Evolutionary conservation across 2,113 vertebrate genomes (phyloP), one percentile per base, ranked within the genome.

Genomic region (Corythornis madagascariensis): DNA sequence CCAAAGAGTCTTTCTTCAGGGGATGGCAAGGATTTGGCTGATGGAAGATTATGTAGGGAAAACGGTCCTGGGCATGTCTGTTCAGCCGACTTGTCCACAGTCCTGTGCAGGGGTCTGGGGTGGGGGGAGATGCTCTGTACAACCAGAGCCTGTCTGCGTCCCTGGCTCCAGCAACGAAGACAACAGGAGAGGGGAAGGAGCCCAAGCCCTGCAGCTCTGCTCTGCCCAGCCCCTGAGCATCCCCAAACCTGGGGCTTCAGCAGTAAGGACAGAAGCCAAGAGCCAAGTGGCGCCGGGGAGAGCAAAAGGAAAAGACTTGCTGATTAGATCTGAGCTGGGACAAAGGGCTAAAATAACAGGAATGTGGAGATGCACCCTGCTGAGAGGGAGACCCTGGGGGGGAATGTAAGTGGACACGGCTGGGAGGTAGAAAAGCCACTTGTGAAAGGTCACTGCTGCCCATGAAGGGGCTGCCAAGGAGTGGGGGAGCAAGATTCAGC

Each of bases 371-470:
- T 6, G 74, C 0, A 6, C 16, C 86, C 90, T 53, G 84, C 53
- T 0, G 61, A 52, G 55, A 70, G 29, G 57, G 80, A 72, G 35
- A 64, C 31, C 31, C 2, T 3, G 28, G 10, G 52, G 64, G 65
- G 80, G 31, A 8, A 20, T 2, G 0, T n/a, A 57, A 77, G 70
- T 77, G 91, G 60, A 57, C 31, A 33, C 1, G 24, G 70, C 66
- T 4, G 2, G 55, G 88, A 95, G 93, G 91, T 48, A 88, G 88
- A 91, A 82, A 45, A 81, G 74, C 88, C 93, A 63, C 91, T 90
- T 82, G 86, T 31, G 91, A 93, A 96, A 94, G 79, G 90, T 94
- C 83, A 89, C n/a, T 3, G 16, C 57, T 82, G 90, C 77, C 89
- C 69, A 3, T 2, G 6, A 8, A 12, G 55, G 83, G 66, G 77